Conservation (phyloP, 2,888 invertebrate species). For the Fragum sueziense region DNA sequence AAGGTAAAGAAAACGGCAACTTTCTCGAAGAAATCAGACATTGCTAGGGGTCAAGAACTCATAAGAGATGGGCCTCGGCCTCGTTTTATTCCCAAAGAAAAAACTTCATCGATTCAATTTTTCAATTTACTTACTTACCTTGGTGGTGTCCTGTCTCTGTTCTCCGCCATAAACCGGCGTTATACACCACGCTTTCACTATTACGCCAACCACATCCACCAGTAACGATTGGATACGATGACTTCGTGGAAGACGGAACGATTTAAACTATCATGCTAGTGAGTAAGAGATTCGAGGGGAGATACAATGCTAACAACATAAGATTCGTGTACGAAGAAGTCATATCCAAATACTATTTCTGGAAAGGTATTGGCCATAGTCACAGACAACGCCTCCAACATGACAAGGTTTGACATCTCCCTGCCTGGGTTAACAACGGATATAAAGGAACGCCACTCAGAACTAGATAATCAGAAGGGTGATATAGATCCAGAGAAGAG, state of each 20-base stretch:
- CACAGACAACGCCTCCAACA: constrained; percentile 55
- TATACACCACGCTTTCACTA: no score
- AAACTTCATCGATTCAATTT: no score
- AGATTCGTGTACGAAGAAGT: constrained; percentile 49
- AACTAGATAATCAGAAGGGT: not conserved
- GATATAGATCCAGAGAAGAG: not conserved
- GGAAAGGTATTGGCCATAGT: constrained; percentile 27
- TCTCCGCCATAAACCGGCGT: no score
- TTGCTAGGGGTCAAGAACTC: no score
- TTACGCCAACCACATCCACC: no score
- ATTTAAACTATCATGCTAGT: constrained; percentile 39
- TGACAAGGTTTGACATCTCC: constrained; percentile 36
- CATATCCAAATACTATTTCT: constrained; percentile 30
- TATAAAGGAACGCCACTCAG: constrained; percentile 7
- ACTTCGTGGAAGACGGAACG: constrained; percentile 38
- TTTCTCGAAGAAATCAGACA: no score
- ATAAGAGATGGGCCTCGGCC: no score
- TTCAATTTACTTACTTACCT: no score
- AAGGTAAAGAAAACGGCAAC: no score
- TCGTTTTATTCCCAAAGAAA: no score
- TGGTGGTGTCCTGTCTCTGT: no score
- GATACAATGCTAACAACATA: constrained; percentile 47
- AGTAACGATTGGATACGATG: no score
- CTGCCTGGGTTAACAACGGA: constrained; percentile 29
- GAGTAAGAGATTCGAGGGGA: constrained; percentile 35